A percentile compares a stretch with the other conserved stretches of the same genome.
Evolutionary conservation across 2,797 vertebrate genomes (phyloP).

Genomic region (Chaunax sp.): DNA sequence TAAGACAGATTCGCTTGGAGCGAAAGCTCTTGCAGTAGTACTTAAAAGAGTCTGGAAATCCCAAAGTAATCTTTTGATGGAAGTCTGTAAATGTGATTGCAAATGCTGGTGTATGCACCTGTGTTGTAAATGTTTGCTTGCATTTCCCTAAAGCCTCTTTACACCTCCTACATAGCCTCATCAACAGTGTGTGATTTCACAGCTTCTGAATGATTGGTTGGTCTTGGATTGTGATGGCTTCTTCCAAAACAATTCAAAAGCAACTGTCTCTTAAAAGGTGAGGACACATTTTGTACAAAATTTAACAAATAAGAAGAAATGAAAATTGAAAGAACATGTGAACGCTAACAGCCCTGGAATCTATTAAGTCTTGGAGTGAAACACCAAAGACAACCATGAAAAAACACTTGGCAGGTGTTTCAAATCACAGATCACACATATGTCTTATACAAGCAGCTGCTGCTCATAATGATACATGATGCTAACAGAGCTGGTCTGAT

Average conservation of each 20-base stretch:
- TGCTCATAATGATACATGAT: conserved; percentile 8
- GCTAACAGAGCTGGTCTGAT: not conserved
- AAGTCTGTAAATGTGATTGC: not conserved
- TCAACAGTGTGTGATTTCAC: conserved; percentile 1
- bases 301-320: not conserved
- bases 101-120: not conserved
- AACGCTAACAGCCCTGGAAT: conserved; percentile 3
- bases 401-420: conserved; percentile 5
- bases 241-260: not conserved
- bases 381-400: not conserved
- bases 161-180: conserved; percentile 15
- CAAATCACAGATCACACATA: conserved; percentile 15
- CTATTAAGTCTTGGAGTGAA: conserved; percentile 14
- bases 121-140: conserved; percentile 8
- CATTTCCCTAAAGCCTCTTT: conserved; percentile 4
- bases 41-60: not conserved
- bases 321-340: conserved; percentile 3
- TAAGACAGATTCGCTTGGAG: not conserved
- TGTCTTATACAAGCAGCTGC: not conserved
- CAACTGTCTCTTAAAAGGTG: not conserved
- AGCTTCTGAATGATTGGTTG: conserved; percentile 4
- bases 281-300: not conserved
- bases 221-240: not conserved
- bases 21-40: conserved; percentile 19
- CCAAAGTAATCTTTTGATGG: not conserved